Evolutionary conservation across 2,113 vertebrate species (phyloP).

Genomic region (Glaucidium brasilianum): DNA sequence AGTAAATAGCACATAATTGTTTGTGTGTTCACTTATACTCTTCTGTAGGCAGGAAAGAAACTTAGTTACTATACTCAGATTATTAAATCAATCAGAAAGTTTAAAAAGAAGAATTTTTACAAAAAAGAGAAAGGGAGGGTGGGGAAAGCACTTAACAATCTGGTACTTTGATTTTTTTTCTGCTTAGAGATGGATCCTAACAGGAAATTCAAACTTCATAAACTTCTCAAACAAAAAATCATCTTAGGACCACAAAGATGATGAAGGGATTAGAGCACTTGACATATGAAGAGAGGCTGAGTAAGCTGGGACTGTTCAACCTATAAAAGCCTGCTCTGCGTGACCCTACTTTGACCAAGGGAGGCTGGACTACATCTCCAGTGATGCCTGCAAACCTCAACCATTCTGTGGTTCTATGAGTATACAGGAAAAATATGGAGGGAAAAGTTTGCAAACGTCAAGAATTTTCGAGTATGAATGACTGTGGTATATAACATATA

Average conservation of each 20-base stretch:
- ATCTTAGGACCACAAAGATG: background rate
- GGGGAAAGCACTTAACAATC: background rate
- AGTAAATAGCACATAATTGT: slow-evolving; percentile 50
- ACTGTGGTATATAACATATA: background rate
- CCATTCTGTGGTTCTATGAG: background rate
- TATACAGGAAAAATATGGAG: background rate
- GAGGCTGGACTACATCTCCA: background rate
- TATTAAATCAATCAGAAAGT: slow-evolving; percentile 44
- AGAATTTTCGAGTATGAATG: background rate
- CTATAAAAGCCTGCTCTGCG: background rate
- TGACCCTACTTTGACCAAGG: background rate
- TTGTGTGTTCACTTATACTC: slow-evolving; percentile 35
- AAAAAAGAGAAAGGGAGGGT: background rate
- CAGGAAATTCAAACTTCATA: background rate
- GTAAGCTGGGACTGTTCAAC: background rate
- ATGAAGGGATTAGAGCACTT: background rate
- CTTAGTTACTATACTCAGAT: slow-evolving; percentile 24
- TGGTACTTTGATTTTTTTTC: background rate
- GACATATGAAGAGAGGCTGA: background rate
- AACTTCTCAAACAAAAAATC: background rate
- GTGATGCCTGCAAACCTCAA: background rate
- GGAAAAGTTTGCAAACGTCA: background rate
- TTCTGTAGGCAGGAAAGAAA: slow-evolving; percentile 38
- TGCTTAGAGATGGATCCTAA: background rate
- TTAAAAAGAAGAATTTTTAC: slow-evolving; percentile 14